phyloP scores from a whole-genome alignment of 2,797 vertebrate genomes.

The Menidia menidia region DNA sequence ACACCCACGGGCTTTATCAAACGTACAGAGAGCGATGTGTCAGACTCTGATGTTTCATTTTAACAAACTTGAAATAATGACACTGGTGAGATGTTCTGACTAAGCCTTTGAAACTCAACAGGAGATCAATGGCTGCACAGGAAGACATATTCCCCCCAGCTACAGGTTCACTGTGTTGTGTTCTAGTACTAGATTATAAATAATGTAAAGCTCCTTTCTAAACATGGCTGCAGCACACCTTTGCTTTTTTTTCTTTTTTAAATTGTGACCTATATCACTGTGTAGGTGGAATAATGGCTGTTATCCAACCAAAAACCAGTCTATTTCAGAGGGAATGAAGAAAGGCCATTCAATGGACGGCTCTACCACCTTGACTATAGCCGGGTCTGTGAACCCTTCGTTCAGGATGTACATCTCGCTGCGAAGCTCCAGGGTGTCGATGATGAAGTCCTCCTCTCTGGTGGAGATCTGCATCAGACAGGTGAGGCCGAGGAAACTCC shows the following conservation, averaged over 20 bases:
- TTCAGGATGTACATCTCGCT: constrained; percentile 93
- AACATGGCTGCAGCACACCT: too few relatives aligned
- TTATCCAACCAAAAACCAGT: too few relatives aligned
- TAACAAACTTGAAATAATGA: constrained; percentile 22
- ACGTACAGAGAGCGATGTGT: constrained; percentile 23
- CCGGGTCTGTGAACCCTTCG: constrained; percentile 92
- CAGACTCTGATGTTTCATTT: constrained; percentile 13
- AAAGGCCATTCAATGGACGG: background rate
- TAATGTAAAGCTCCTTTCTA: too few relatives aligned
- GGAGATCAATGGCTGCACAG: background rate
- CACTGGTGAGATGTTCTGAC: background rate
- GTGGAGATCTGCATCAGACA: constrained; percentile 98
- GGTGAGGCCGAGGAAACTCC: constrained; percentile 94
- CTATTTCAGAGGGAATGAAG: background rate
- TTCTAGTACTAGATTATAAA: too few relatives aligned
- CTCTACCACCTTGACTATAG: constrained; percentile 89
- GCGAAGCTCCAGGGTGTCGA: constrained; percentile 91
- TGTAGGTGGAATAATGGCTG: background rate
- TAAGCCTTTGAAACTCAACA: background rate
- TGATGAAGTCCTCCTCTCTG: constrained; percentile 91
- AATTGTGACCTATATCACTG: too few relatives aligned
- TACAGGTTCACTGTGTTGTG: background rate
- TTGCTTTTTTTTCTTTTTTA: too few relatives aligned
- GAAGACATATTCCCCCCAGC: background rate
- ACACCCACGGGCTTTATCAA: constrained; percentile 35